Evolutionary conservation across 2,888 invertebrate species (phyloP).

Genomic region (Drosophila mayaguana): DNA sequence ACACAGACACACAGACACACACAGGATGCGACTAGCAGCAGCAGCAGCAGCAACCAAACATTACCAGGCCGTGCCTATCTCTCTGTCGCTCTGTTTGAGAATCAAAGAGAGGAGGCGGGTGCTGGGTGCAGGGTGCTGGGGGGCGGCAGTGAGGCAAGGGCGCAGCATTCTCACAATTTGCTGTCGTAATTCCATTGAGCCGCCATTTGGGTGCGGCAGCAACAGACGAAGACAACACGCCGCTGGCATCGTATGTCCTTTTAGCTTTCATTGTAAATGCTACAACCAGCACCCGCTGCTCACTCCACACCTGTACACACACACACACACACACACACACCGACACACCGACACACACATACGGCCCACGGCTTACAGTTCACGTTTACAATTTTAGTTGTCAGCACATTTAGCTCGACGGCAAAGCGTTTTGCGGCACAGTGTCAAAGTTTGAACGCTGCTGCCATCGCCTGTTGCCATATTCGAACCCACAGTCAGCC

Average conservation of each 20-base stretch:
- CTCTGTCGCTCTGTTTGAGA: constrained; percentile 14
- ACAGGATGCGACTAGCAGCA: constrained; percentile 45
- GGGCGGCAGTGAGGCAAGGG: not conserved
- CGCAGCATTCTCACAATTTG: constrained; percentile 54
- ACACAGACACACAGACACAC: constrained; percentile 45
- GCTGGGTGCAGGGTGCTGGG: not conserved
- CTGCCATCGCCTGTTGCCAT: constrained; percentile 37
- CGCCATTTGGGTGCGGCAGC: constrained; percentile 52
- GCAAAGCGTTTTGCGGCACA: constrained; percentile 48
- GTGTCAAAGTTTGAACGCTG: constrained; percentile 56
- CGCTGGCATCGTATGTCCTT: constrained; percentile 54
- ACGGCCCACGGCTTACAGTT: constrained; percentile 14
- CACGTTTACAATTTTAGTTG: constrained; percentile 60
- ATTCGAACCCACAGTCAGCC: constrained; percentile 14
- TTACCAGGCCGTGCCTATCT: constrained; percentile 39
- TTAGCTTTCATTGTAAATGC: constrained; percentile 58
- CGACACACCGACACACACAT: not conserved
- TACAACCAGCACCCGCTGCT: constrained; percentile 13
- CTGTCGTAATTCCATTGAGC: constrained; percentile 62
- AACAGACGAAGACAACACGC: constrained; percentile 40
- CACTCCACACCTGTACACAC: constrained; percentile 8
- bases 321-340: constrained; percentile 31
- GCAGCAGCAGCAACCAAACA: constrained; percentile 14
- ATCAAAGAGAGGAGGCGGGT: not conserved
- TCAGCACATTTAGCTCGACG: constrained; percentile 57